Base-by-base conservation (phyloP, 2,113 vertebrate species). In the Urocolius indicus region DNA sequence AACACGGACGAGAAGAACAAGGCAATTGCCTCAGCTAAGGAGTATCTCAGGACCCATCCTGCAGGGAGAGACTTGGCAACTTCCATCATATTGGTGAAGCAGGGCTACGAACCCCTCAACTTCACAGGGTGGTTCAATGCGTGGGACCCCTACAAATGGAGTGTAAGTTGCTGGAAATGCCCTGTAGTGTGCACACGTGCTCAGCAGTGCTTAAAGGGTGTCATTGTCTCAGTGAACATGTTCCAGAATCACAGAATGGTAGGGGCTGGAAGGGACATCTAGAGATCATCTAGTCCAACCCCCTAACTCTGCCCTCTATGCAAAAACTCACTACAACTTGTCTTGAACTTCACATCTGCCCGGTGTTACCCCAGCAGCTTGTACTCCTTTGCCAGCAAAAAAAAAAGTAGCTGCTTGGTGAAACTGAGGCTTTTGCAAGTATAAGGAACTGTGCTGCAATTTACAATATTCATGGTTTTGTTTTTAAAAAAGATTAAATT, bases 121-220 rank as follows among this genome's bases (percentile, higher is more conserved):
- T 99, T 99, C 96, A 99, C 98, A 0, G 99, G 99, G 16, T 99
- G 99, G 99, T 99, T 99, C 97, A 97, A 98, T 0, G 99, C 99
- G 16, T 99, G 99, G 99, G 99, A 99, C 85, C 97, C 98, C 36
- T 98, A 98, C 68, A 99, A 99, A 94, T 99, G 99, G 99, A 99
- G 98, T 2, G 99, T 99, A 96, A 99, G 98, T 99, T 45, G 14
- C 27, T 87, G 63, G 45, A 52, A 46, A 69, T 72, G 13, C 34
- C 30, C 36, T 8, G 13, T 3, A 32, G 7, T 2, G 17, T 71
- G 34, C 9, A 18, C 0, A 0, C 0, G 0, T 46, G 62, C 17
- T 48, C 26, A 55, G 55, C 0, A 0, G 36, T 23, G 34, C 26
- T 69, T 63, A 22, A 73, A 68, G 62, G n/a, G 45, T 30, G 23